Base-by-base conservation (phyloP, 2,797 vertebrate species). In the Erethizon dorsatum region DNA sequence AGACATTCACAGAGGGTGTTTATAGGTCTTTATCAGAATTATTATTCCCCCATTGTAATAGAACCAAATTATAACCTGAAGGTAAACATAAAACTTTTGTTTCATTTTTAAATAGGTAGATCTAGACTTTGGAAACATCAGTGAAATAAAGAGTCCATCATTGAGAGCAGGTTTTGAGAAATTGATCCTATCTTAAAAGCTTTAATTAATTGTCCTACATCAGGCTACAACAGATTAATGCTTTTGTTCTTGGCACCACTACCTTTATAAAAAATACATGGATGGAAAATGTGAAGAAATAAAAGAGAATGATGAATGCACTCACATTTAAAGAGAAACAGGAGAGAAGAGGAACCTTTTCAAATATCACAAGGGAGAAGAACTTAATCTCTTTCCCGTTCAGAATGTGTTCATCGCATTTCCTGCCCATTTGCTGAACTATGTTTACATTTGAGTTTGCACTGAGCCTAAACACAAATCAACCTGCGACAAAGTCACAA, bases 221-320 rank as follows among this genome's bases (percentile, higher is more conserved):
- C 84, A 90, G 84, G 14, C 67, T 89, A 77, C 57, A 78, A 87
- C n/a, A 87, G 92, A 94, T 97, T 63, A 83, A 93, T 88, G 90
- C 61, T 93, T 97, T 96, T 91, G 75, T 92, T 95, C 91, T 93
- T 79, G 90, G 93, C 65, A 75, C 28, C 50, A 89, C 10, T 57
- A 28, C 54, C 93, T 96, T 96, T 83, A 95, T 97, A 90, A 97
- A 97, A 97, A 96, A 97, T 94, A 96, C 65, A 95, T 90, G 61
- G 63, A 12, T 50, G 33, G 65, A 83, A 94, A 96, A 96, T 96
- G 86, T 90, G 95, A 93, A 91, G 61, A 88, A 93, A 93, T 90
- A 79, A 84, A 92, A 91, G 91, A 84, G 73, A 86, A 87, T 95
- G 79, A 95, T 92, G 83, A 96, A 96, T 96, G 87, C n/a, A 79